Evolutionary conservation across 2,888 invertebrate genomes (phyloP), one percentile per base, ranked within the genome.

Genomic region (Melanchra persicariae): DNA sequence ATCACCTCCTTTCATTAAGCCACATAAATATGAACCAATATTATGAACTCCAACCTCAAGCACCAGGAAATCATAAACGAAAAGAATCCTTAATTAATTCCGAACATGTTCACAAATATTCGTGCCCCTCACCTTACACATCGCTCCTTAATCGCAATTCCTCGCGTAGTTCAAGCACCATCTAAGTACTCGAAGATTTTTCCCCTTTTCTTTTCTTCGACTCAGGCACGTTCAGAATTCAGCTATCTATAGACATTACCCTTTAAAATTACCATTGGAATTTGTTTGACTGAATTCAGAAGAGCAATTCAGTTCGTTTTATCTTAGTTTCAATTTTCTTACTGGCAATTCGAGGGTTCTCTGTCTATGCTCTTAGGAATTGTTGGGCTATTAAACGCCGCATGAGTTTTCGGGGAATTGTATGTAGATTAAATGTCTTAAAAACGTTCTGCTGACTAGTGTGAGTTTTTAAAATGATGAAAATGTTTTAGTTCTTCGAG

Each of bases 251-350:
- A 82, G 68, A 78, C 76, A 79, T 82, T 83, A 83, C 78, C 77
- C 78, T 87, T 86, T 83, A 77, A 81, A 79, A 86, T 87, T 83
- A 80, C 80, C 70, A 79, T 85, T 51, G 82, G 84, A 82, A 85
- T 81, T 84, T 79, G 81, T 81, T 79, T 72, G 67, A 79, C 66
- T 71, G 79, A 73, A 73, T 77, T 83, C 77, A 63, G 63, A 66
- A 69, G 75, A 78, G 68, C 52, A 30, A 70, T 83, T 81, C 45
- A 30, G 26, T 68, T 62, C 67, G 61, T 71, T 77, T 77, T 74
- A 67, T 82, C 22, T 67, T 58, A 69, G 72, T 76, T 83, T 81
- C 74, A 83, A 77, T 82, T 82, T 81, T 65, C 47, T 43, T 74
- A 10, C 52, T 62, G 17, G 49, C 26, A 73, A 72, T 74, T 57